These are phyloP conservation scores for Barnardius zonarius DNA, from an alignment of 2,113 vertebrate genomes.

Conservation along the genomic window DNA sequence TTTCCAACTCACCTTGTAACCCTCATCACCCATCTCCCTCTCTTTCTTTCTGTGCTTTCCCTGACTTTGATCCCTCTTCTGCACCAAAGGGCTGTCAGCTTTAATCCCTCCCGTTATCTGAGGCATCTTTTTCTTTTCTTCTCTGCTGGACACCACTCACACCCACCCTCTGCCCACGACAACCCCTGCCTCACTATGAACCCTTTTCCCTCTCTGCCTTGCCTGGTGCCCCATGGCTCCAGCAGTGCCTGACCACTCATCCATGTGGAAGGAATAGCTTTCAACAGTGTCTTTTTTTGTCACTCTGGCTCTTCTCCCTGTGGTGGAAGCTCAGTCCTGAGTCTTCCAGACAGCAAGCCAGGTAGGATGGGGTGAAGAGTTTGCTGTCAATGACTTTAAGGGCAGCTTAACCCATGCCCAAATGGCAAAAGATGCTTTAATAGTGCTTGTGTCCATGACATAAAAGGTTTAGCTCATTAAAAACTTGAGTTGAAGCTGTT, in stretches of 20 bases:
- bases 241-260: neutral
- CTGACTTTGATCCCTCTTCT: neutral
- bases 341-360: neutral
- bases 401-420: neutral
- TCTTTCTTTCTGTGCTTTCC: neutral
- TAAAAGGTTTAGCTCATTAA: conserved; percentile 2
- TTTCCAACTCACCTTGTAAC: neutral
- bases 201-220: neutral
- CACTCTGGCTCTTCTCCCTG: neutral
- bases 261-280: neutral
- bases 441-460: neutral
- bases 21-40: neutral
- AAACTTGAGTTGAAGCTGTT: neutral
- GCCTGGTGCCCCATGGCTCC: neutral
- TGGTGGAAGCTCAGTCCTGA: neutral
- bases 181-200: neutral
- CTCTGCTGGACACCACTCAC: neutral
- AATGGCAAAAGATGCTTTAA: neutral
- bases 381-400: neutral
- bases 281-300: neutral
- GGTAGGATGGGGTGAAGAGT: neutral
- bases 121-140: neutral
- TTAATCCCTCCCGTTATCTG: neutral
- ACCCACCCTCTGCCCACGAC: neutral
- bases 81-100: neutral